These are phyloP conservation scores for Crossocerus cetratus DNA, from an alignment of 2,888 invertebrate species.

Conservation along the genomic window DNA sequence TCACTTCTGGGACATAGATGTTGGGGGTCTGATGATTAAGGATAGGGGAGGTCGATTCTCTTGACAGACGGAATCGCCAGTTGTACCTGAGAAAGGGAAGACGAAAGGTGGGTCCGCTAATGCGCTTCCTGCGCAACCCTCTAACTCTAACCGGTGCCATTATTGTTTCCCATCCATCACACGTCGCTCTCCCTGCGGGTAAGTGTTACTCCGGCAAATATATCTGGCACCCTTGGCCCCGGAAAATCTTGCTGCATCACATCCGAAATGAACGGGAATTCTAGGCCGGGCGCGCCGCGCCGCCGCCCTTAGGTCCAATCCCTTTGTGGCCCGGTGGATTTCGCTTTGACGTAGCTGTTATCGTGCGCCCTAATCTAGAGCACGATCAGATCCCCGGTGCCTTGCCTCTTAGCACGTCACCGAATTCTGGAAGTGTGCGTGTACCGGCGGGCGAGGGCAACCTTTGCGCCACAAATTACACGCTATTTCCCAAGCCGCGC, in stretches of 20 bases:
- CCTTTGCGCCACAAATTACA: too few relatives aligned
- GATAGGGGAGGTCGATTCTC: background rate
- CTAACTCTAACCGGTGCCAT: slow-evolving; percentile 48
- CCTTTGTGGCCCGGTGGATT: slow-evolving; percentile 58
- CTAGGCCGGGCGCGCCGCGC: slow-evolving; percentile 13
- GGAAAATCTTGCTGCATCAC: slow-evolving; percentile 65
- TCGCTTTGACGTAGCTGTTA: slow-evolving; percentile 59
- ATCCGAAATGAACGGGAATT: slow-evolving; percentile 65
- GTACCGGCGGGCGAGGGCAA: background rate
- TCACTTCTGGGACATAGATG: background rate
- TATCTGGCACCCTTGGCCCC: slow-evolving; percentile 21
- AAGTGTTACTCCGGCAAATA: slow-evolving; percentile 38
- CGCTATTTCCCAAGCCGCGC: background rate
- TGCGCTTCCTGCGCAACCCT: slow-evolving; percentile 52
- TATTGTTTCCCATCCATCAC: slow-evolving; percentile 65
- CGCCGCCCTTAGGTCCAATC: slow-evolving; percentile 25
- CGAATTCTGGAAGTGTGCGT: slow-evolving; percentile 22
- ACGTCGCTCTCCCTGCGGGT: slow-evolving; percentile 28
- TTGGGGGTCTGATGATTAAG: slow-evolving; percentile 16
- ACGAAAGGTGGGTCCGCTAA: slow-evolving; percentile 52
- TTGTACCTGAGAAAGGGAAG: slow-evolving; percentile 42
- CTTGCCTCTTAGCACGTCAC: slow-evolving; percentile 28
- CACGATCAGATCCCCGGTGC: slow-evolving; percentile 48
- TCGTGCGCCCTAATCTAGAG: slow-evolving; percentile 62
- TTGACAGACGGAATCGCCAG: slow-evolving; percentile 25